Evolutionary conservation across 1,140 invertebrate species (phyloP), one percentile per base, ranked within the genome.

Genomic region (Globodera rostochiensis): DNA sequence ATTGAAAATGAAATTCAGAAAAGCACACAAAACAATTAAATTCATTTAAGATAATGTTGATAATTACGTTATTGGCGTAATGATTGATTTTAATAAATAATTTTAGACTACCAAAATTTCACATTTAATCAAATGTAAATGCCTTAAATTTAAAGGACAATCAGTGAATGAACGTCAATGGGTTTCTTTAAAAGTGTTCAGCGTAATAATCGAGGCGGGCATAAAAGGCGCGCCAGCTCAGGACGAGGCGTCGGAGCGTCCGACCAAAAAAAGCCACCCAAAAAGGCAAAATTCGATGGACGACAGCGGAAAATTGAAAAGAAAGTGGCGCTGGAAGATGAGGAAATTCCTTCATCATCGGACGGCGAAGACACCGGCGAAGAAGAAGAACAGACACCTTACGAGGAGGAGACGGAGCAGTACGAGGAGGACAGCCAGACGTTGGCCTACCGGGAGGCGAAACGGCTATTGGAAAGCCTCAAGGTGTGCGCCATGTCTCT

Each of bases 381-480:
- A 8, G 76, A 77, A 7, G 60, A 69, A 49, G 21, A 25, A 0
- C 7, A 60, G 8, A 53, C 6, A 13, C 69, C 5, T 45, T 11
- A 66, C 45, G 76, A 77, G 47, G 80, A 81, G 8, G 66, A 76
- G 21, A 60, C 60, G 47, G 53, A 77, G 6, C 45, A 67, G 36
- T 57, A 77, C 57, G 53, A 81, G 15, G 78, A 80, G 19, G 80
- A 81, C 70, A 74, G n/a, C 57, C 64, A 70, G 46, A 70, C 80
- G 7, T 7, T 75, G n/a, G 60, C 80, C 15, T 81, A 81, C 69
- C 80, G 60, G 50, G 80, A 81, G 60, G 74, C 80, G 7, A 81
- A 81, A 49, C 45, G 19, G 45, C 53, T 81, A 9, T 46, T 81
- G 21, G 80, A 81, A 36, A 81, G 73, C 57, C 36, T 81, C 70